These are phyloP conservation scores for Dipodomys stephensi DNA, from an alignment of 2,113 vertebrate species.

Conservation along the genomic window DNA sequence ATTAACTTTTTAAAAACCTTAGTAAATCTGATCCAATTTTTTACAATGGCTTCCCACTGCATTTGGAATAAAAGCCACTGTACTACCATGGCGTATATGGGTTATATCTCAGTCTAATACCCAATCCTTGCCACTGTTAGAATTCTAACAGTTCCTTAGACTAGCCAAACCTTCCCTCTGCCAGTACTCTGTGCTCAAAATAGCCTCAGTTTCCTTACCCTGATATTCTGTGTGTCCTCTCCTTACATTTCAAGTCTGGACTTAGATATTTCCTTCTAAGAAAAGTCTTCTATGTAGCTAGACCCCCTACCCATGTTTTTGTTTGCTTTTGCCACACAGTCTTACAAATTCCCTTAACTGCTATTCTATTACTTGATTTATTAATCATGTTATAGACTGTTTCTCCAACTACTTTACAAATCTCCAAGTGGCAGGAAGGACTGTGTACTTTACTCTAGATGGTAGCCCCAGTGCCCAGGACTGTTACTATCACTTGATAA, in stretches of 20 bases:
- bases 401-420: neutral
- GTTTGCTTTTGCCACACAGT: neutral
- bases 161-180: neutral
- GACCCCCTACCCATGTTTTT: neutral
- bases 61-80: neutral
- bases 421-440: neutral
- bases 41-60: neutral
- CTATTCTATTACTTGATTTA: neutral
- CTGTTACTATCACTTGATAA: neutral
- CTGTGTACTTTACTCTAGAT: neutral
- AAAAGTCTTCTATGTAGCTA: neutral
- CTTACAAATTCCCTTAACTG: neutral
- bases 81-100: neutral
- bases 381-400: neutral
- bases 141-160: neutral
- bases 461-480: neutral
- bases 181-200: neutral
- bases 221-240: neutral
- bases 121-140: neutral
- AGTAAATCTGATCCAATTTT: neutral
- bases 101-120: neutral
- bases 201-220: neutral
- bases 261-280: conserved; percentile 2
- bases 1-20: neutral
- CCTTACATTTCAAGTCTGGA: neutral